A percentile compares a stretch with the other conserved stretches of the same genome.
Conservation (phyloP, 53 echinoderm and acorn worm genomes). For the Crossaster papposus region DNA sequence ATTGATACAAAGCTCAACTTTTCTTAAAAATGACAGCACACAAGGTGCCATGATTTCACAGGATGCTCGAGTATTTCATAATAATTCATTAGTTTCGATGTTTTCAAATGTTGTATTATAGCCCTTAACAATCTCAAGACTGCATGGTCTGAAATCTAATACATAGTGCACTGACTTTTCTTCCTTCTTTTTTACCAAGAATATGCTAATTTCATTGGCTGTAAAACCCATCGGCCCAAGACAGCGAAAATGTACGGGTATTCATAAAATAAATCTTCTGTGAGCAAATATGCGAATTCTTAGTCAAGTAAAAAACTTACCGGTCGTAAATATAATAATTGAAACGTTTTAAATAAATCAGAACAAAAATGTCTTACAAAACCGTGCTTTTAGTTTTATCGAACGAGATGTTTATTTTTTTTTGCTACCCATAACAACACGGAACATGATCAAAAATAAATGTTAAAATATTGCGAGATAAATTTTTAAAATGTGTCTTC, state of each 20-base stretch:
- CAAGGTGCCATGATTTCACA: too few species aligned
- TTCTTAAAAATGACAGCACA: too few species aligned
- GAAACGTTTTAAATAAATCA: background rate
- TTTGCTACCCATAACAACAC: too few species aligned
- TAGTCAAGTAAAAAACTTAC: background rate
- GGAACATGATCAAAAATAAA: too few species aligned
- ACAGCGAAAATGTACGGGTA: conserved; percentile 18
- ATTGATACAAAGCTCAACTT: too few species aligned
- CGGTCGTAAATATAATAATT: background rate
- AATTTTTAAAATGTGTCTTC: too few species aligned
- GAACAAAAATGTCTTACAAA: background rate
- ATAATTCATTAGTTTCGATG: too few species aligned
- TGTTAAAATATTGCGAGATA: too few species aligned
- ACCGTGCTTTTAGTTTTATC: background rate
- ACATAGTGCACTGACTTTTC: background rate
- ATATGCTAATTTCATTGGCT: background rate
- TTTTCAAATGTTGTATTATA: too few species aligned
- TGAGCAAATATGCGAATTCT: background rate
- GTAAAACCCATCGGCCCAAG: background rate
- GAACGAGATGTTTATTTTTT: background rate
- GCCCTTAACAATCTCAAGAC: too few species aligned
- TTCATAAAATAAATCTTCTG: background rate
- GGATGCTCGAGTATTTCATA: too few species aligned
- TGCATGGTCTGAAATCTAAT: background rate
- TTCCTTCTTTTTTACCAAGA: background rate